Evolutionary conservation across 2,113 vertebrate genomes (phyloP).

Genomic region (Laticauda colubrina): DNA sequence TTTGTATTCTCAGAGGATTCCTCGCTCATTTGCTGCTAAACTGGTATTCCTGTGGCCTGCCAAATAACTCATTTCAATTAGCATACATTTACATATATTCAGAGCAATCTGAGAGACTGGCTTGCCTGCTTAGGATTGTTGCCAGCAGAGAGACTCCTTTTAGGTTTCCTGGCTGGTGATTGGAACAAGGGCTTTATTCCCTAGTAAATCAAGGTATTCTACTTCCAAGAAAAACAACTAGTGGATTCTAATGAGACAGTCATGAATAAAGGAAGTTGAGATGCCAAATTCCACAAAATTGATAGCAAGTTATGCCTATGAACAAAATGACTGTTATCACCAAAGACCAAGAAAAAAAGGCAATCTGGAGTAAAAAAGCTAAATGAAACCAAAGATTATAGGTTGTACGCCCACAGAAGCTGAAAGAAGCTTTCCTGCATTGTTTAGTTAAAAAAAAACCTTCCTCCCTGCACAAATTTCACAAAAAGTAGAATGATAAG

Average conservation of each 20-base stretch:
- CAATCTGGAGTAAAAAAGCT: not conserved
- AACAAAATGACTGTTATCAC: not conserved
- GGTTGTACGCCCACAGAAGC: not conserved
- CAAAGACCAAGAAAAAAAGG: not conserved
- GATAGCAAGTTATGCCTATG: not conserved
- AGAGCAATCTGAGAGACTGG: not conserved
- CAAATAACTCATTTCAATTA: conserved; percentile 59
- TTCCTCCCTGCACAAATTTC: not conserved
- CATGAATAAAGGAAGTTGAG: not conserved
- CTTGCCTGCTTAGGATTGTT: not conserved
- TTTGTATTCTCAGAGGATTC: conserved; percentile 52
- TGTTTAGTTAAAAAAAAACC: not conserved
- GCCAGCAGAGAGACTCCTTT: not conserved
- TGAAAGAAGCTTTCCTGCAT: not conserved
- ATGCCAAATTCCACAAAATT: not conserved
- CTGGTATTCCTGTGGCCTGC: conserved; percentile 41
- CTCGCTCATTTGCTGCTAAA: conserved; percentile 55
- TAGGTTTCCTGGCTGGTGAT: not conserved
- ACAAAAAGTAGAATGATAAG: not conserved
- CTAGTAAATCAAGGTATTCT: not conserved
- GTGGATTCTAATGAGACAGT: not conserved
- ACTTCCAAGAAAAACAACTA: not conserved
- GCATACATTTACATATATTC: conserved; percentile 51
- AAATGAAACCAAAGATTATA: not conserved
- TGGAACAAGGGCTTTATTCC: not conserved